Percentiles rank a stretch among this genome's conserved stretches.
Evolutionary conservation across 2,888 invertebrate species (phyloP).

Genomic region (Sminthurinus aureus): DNA sequence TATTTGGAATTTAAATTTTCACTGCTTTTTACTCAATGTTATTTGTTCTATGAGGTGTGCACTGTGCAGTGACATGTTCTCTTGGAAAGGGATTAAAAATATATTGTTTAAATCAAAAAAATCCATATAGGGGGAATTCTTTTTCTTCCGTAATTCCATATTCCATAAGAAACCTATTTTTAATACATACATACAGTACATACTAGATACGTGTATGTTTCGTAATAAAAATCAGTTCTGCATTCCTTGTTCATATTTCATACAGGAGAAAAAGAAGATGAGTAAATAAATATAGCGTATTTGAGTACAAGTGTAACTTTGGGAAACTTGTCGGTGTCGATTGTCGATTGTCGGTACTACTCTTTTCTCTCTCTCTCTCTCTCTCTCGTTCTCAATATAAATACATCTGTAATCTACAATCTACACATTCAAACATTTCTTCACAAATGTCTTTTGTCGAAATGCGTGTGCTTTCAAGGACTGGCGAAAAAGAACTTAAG

Average conservation of each 20-base stretch:
- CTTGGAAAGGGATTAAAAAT: too few relatives aligned
- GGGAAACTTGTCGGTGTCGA: background rate
- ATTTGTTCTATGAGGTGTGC: too few relatives aligned
- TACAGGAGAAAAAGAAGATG: background rate
- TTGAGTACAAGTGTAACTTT: background rate
- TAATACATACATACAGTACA: too few relatives aligned
- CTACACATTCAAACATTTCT: conserved; percentile 9
- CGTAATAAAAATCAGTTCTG: background rate
- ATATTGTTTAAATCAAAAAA: too few relatives aligned
- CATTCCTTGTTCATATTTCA: background rate
- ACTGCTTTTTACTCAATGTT: too few relatives aligned
- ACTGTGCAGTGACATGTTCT: too few relatives aligned
- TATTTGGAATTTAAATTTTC: too few relatives aligned
- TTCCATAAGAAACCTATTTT: too few relatives aligned
- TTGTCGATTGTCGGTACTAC: background rate
- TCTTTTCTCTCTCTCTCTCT: background rate
- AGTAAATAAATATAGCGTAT: background rate
- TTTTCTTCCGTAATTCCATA: too few relatives aligned
- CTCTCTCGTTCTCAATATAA: too few relatives aligned
- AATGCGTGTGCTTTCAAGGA: conserved; percentile 20
- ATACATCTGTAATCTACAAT: background rate
- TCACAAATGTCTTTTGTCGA: conserved; percentile 29
- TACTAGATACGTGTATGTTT: too few relatives aligned
- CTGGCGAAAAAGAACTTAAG: conserved; percentile 29
- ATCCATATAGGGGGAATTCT: too few relatives aligned